Conservation (phyloP, 2,888 invertebrate species). For the Leptinotarsa juncta region DNA sequence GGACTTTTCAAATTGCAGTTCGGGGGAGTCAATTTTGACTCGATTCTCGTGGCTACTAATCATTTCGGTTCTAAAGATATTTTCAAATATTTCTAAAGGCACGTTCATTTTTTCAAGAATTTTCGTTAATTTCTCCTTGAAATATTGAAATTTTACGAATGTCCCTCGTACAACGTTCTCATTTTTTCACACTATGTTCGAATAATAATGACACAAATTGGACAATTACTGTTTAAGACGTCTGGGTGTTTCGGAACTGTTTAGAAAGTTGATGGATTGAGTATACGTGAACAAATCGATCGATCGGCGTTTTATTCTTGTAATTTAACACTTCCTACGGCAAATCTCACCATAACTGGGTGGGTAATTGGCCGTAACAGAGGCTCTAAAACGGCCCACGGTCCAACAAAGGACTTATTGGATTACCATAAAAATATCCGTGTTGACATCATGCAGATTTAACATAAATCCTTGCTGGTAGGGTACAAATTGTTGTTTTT, state of each 20-base stretch:
- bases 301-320: conserved; percentile 44
- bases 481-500: conserved; percentile 12
- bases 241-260: conserved; percentile 41
- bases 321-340: conserved; percentile 54
- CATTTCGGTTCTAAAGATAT: no score
- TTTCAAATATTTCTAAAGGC: no score
- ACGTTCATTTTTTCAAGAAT: no score
- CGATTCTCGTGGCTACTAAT: no score
- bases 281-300: conserved; percentile 45
- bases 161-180: background rate
- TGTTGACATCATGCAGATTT: conserved; percentile 24
- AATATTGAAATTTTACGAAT: background rate
- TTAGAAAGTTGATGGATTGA: conserved; percentile 51
- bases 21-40: no score
- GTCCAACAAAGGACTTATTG: conserved; percentile 36
- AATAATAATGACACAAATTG: conserved; percentile 50
- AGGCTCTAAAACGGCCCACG: conserved; percentile 43
- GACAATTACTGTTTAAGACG: conserved; percentile 41
- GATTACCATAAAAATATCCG: conserved; percentile 41
- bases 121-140: no score
- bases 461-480: conserved; percentile 7
- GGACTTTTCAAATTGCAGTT: no score
- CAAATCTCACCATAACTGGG: conserved; percentile 45
- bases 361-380: conserved; percentile 48
- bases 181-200: conserved; percentile 26